Base-by-base conservation (phyloP, 2,797 vertebrate genomes). In the Catamblyrhynchus diadema region DNA sequence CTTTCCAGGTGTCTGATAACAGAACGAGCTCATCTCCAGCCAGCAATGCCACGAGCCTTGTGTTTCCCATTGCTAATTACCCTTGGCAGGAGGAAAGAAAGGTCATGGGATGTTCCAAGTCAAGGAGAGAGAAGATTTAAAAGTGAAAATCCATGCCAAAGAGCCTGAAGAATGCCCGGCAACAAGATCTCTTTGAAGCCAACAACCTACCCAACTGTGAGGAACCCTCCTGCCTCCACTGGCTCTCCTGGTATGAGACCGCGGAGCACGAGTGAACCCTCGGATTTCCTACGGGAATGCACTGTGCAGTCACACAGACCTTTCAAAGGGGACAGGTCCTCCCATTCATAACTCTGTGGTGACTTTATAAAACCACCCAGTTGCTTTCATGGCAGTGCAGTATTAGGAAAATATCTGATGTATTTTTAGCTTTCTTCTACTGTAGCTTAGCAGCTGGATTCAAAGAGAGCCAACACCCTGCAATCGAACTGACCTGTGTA, bases 371-470 rank as follows among this genome's bases (percentile, higher is more conserved):
- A 65, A 78, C 61, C 30, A 86, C 30, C 13, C 85, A 73, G 79
- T 86, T 91, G 91, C 92, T 89, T 86, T 84, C 66, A 75, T 27
- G 47, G 85, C 56, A 81, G 32, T 2, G 1, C 1, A 93, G 73
- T 47, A 86, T 77, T 88, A 91, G 95, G 95, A 96, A 96, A 96
- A 83, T 94, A 97, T 95, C 14, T 93, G 54, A 77, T 90, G 20
- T 94, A 96, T 97, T 94, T 97, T 96, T 95, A 96, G 92, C 91
- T 95, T 94, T 92, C 92, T 75, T 83, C 93, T 94, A 94, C 90
- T 93, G 87, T 81, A 93, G 85, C 44, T 90, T 90, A 96, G 92
- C 79, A 96, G 94, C 47, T 95, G 89, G 91, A 97, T 91, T 79
- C 73, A 84, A 59, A 92, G 86, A 59, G 35, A 27, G 57, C 57